Conservation (phyloP, 2,113 vertebrate genomes). For the Neolamprologus modestus region DNA sequence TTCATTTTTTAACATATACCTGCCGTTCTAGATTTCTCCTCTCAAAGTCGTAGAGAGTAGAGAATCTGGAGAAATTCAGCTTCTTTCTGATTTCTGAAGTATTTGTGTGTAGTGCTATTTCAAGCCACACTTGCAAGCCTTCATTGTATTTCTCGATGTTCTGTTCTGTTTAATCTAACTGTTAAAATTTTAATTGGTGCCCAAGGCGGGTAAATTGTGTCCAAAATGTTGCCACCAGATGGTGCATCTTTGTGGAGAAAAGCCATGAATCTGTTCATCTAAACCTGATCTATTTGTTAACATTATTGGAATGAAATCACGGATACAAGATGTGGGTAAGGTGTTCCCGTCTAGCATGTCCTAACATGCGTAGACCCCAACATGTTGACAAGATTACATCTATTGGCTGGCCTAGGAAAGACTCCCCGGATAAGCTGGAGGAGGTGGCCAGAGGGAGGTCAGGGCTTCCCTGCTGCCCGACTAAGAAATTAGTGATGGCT, state of each 20-base stretch:
- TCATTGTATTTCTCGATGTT: accelerated
- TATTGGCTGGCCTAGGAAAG: background rate
- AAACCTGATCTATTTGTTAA: background rate
- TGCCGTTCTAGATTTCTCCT: background rate
- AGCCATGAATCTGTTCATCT: background rate
- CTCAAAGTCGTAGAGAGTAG: background rate
- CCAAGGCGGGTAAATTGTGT: background rate
- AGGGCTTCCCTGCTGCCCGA: background rate
- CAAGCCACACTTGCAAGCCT: background rate
- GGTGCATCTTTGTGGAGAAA: background rate
- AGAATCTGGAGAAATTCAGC: background rate
- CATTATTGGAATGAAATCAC: background rate
- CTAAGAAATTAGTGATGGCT: background rate
- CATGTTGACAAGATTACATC: background rate
- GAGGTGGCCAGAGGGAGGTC: background rate
- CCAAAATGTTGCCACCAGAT: background rate
- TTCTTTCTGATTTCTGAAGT: background rate
- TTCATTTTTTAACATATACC: background rate
- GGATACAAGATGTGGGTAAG: background rate
- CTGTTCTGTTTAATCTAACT: background rate
- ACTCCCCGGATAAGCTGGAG: background rate
- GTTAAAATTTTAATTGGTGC: background rate
- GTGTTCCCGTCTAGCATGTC: background rate
- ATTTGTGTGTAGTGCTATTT: background rate
- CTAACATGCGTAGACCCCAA: background rate